A percentile compares a stretch with the other conserved stretches of the same genome.
Evolutionary conservation across 2,113 vertebrate species (phyloP).

Genomic region (Perca fluviatilis): DNA sequence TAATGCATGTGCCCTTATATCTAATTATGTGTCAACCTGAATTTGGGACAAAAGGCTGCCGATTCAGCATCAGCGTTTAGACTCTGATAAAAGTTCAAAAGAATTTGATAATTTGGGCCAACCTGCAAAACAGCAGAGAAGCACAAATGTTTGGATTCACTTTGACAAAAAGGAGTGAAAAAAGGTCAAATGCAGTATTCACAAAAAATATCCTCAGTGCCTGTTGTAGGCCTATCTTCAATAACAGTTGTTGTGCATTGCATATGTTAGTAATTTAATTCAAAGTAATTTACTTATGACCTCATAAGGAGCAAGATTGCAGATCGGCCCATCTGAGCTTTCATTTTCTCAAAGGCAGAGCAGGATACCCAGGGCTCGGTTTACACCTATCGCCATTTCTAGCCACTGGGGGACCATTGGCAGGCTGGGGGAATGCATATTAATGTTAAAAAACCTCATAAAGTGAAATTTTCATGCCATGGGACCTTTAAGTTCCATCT

Average conservation of each 20-base stretch:
- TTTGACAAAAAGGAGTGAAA: not conserved
- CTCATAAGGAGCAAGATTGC: too few species aligned
- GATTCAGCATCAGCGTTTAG: too few species aligned
- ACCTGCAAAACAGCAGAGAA: not conserved
- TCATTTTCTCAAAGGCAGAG: too few species aligned
- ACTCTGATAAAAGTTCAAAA: not conserved
- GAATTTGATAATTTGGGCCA: not conserved
- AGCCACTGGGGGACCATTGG: too few species aligned
- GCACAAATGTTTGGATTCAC: not conserved
- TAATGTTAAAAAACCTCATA: too few species aligned
- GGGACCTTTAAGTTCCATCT: not conserved
- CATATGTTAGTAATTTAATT: not conserved
- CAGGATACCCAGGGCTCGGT: too few species aligned
- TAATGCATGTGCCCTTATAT: not conserved
- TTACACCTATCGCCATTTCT: too few species aligned
- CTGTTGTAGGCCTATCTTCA: not conserved
- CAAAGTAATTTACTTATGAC: too few species aligned
- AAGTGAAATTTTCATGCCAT: too few species aligned
- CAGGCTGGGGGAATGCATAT: too few species aligned
- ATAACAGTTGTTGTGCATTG: not conserved
- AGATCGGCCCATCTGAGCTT: too few species aligned
- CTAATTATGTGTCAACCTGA: too few species aligned
- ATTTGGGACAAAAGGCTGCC: not conserved
- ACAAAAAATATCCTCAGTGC: not conserved
- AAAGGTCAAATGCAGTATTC: not conserved